phyloP scores from a whole-genome alignment of 2,113 vertebrate genomes.

The Gymnorhina tibicen region DNA sequence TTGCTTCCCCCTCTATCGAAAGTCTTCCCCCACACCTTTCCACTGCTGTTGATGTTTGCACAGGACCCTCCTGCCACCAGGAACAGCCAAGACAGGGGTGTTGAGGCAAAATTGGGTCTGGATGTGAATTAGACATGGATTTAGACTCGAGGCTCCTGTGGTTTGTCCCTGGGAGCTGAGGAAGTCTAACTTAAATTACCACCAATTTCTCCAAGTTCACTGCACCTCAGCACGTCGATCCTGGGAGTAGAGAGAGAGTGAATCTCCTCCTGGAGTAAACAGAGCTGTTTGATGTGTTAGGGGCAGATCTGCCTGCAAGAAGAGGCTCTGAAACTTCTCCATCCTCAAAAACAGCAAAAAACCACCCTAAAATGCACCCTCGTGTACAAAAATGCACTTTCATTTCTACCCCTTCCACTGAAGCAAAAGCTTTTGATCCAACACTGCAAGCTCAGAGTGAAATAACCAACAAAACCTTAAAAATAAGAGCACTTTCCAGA shows the following conservation, averaged over 20 bases:
- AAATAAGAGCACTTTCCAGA: not conserved
- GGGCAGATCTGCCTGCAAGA: not conserved
- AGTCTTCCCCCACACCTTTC: fast-evolving
- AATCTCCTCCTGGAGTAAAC: fast-evolving
- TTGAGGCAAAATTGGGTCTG: not conserved
- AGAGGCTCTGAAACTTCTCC: not conserved
- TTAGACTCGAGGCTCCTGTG: fast-evolving
- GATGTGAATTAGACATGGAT: fast-evolving
- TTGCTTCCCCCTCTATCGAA: not conserved
- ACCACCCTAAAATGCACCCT: not conserved
- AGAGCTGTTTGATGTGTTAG: not conserved
- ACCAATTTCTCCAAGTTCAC: fast-evolving
- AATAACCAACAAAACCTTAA: not conserved
- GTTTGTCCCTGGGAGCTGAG: not conserved
- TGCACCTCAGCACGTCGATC: not conserved
- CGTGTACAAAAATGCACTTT: fast-evolving
- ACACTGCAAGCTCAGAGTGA: not conserved
- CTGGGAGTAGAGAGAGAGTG: not conserved
- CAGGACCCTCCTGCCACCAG: not conserved
- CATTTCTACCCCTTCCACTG: not conserved
- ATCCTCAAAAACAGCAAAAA: not conserved
- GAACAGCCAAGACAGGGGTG: fast-evolving
- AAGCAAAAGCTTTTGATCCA: not conserved
- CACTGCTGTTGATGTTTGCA: fast-evolving
- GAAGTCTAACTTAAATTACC: not conserved